phyloP scores from a whole-genome alignment of 2,113 vertebrate species.

The Scalopus aquaticus region DNA sequence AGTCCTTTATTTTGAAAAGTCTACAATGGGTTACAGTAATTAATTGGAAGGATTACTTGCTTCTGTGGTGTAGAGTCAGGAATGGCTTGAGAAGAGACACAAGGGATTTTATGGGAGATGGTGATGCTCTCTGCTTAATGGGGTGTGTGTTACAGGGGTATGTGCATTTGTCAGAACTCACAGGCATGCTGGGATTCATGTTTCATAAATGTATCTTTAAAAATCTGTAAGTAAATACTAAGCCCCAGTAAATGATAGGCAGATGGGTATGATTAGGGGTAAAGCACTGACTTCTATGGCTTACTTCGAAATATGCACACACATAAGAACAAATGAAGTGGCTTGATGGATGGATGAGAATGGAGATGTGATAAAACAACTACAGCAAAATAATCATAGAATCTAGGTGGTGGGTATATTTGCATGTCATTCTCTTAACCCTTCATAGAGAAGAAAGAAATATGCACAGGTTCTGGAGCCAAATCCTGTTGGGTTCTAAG shows the following conservation, averaged over 20 bases:
- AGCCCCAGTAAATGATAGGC: not conserved
- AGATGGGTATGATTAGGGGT: not conserved
- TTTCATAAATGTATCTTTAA: not conserved
- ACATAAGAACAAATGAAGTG: not conserved
- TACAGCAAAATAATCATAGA: not conserved
- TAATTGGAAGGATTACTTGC: not conserved
- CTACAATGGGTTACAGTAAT: not conserved
- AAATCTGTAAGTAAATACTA: not conserved
- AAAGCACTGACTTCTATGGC: not conserved
- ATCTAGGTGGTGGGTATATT: not conserved
- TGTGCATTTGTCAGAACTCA: not conserved
- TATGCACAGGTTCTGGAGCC: not conserved
- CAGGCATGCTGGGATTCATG: not conserved
- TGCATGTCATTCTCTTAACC: not conserved
- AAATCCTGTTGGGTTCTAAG: not conserved
- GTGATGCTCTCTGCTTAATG: not conserved
- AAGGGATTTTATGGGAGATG: not conserved
- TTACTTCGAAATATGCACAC: not conserved
- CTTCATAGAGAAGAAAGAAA: not conserved
- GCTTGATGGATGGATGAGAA: not conserved
- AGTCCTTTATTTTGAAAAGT: not conserved
- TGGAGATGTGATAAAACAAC: not conserved
- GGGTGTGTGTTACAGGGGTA: fast-evolving
- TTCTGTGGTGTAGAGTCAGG: not conserved
- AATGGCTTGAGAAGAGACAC: not conserved